A percentile compares a stretch with the other conserved stretches of the same genome.
Conservation (phyloP, 2,888 invertebrate genomes). For the Polymixis flavicincta region DNA sequence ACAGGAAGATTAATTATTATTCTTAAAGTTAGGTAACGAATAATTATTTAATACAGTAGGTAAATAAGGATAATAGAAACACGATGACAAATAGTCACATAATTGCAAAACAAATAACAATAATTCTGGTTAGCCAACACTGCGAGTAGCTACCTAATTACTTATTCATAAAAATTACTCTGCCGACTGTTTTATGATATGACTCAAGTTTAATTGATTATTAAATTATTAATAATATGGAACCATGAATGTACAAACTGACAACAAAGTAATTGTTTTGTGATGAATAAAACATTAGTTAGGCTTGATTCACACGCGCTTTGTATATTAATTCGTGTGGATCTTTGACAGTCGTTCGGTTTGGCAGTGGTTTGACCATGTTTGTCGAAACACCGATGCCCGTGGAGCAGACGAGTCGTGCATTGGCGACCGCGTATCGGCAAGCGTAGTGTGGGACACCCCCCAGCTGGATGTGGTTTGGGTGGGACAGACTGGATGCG, state of each 20-base stretch:
- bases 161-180: neutral
- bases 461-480: too few species aligned
- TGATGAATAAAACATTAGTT: neutral
- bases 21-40: neutral
- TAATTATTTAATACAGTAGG: neutral
- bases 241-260: conserved; percentile 14
- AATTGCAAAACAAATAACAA: neutral
- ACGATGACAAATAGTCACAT: neutral
- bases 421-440: too few species aligned
- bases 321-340: too few species aligned
- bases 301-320: neutral
- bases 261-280: conserved; percentile 6
- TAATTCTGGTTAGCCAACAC: neutral
- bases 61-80: neutral
- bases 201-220: conserved; percentile 1
- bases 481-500: too few species aligned
- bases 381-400: too few species aligned
- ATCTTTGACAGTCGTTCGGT: too few species aligned
- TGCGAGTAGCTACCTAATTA: neutral
- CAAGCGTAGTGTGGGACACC: too few species aligned
- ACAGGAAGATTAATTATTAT: neutral
- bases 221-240: neutral
- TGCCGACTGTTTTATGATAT: neutral
- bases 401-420: too few species aligned
- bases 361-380: too few species aligned